Conservation (phyloP, 1,140 invertebrate species). For the Nymphalis io region DNA sequence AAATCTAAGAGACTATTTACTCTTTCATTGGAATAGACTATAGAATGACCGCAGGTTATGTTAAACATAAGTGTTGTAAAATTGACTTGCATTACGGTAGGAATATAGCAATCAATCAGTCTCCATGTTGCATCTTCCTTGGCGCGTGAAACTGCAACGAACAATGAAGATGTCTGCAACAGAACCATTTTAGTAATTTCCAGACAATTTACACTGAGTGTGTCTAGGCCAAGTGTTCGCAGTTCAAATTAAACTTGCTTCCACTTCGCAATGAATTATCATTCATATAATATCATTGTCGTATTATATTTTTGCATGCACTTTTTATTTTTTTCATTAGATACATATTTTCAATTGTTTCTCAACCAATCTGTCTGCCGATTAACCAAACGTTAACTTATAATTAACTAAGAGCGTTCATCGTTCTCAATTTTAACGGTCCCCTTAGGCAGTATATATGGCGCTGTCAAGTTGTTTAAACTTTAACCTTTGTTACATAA, state of each 20-base stretch:
- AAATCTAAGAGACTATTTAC: too few species aligned
- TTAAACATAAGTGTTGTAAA: neutral
- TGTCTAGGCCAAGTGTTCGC: conserved; percentile 13
- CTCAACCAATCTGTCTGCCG: neutral
- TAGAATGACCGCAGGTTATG: neutral
- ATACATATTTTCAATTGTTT: neutral
- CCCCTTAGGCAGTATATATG: neutral
- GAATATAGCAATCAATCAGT: conserved; percentile 11
- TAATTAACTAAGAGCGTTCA: neutral
- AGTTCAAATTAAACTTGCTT: neutral
- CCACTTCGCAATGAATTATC: neutral
- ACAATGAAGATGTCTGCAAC: conserved; percentile 8
- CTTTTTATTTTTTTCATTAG: too few species aligned
- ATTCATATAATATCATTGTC: too few species aligned
- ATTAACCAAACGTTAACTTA: neutral
- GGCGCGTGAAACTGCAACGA: conserved; percentile 8
- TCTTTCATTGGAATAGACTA: too few species aligned
- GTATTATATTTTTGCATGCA: neutral
- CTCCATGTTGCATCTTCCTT: conserved; percentile 7
- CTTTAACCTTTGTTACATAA: neutral
- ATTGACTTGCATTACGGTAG: neutral
- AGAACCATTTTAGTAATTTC: conserved; percentile 16
- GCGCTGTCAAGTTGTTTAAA: conserved; percentile 1
- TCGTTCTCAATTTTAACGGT: neutral
- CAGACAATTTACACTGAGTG: conserved; percentile 11